Evolutionary conservation across 2,113 vertebrate species (phyloP).

Genomic region (Tilapia sparmanii): DNA sequence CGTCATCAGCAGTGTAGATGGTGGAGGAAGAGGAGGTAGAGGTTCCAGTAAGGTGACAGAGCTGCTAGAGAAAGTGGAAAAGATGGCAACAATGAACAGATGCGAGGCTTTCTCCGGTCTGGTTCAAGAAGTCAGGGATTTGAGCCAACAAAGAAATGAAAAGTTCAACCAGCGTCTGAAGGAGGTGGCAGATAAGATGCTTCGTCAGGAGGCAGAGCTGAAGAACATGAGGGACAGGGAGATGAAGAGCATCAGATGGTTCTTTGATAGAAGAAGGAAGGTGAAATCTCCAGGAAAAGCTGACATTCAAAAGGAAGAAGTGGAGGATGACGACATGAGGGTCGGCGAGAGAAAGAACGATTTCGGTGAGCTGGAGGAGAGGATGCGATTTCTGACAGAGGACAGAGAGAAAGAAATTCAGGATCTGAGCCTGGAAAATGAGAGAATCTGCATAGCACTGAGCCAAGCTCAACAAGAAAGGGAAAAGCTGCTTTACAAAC

Average conservation of each 20-base stretch:
- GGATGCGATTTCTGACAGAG: slow-evolving; percentile 64
- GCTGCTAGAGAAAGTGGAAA: slow-evolving; percentile 70
- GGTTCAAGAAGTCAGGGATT: slow-evolving; percentile 60
- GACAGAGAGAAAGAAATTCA: slow-evolving; percentile 68
- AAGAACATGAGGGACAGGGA: slow-evolving; percentile 66
- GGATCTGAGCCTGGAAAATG: slow-evolving; percentile 57
- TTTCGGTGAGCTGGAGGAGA: slow-evolving; percentile 60
- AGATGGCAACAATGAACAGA: slow-evolving; percentile 59
- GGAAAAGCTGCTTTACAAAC: not conserved
- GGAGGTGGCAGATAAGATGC: slow-evolving; percentile 59
- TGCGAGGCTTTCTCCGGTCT: slow-evolving; percentile 65
- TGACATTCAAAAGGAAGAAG: slow-evolving; percentile 31
- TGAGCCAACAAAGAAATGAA: slow-evolving; percentile 59
- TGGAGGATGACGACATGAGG: slow-evolving; percentile 56
- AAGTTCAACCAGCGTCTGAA: slow-evolving; percentile 58
- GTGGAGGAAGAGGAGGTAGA: not conserved
- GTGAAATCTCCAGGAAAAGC: slow-evolving; percentile 47
- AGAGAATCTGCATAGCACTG: slow-evolving; percentile 13
- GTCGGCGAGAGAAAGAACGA: slow-evolving; percentile 8
- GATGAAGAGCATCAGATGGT: slow-evolving; percentile 65
- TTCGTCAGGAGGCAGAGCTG: slow-evolving; percentile 61
- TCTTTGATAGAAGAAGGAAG: slow-evolving; percentile 67
- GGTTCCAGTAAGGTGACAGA: slow-evolving; percentile 23
- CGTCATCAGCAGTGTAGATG: slow-evolving; percentile 44
- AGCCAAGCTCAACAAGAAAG: slow-evolving; percentile 23